Evolutionary conservation across 2,113 vertebrate species (phyloP).

Genomic region (Barnardius zonarius): DNA sequence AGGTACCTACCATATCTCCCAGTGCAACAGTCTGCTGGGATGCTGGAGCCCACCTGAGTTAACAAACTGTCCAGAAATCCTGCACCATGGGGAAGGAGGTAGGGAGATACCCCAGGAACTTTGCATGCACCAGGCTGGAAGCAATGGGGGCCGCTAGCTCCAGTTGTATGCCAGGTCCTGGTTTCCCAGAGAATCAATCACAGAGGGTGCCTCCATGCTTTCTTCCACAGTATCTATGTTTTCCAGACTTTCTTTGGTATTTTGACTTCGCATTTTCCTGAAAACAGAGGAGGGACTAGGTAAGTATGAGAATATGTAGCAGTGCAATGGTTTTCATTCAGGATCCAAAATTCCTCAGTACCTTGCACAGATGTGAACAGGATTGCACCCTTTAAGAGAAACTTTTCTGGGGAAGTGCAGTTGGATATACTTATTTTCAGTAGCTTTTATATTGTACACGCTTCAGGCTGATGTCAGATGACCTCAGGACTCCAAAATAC

Average conservation of each 20-base stretch:
- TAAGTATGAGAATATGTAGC: not conserved
- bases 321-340: not conserved
- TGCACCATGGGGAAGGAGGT: not conserved
- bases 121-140: not conserved
- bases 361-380: not conserved
- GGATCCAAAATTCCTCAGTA: not conserved
- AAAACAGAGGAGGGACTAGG: not conserved
- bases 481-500: not conserved
- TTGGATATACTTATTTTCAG: not conserved
- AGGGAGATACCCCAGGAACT: not conserved
- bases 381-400: not conserved
- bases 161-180: not conserved
- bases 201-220: not conserved
- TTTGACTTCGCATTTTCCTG: not conserved
- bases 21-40: not conserved
- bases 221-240: not conserved
- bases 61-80: not conserved
- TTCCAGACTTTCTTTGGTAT: not conserved
- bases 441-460: not conserved
- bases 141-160: not conserved
- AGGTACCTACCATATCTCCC: fast-evolving
- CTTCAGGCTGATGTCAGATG: not conserved
- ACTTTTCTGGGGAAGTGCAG: not conserved
- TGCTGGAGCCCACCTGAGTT: not conserved
- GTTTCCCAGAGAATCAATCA: not conserved